Evolutionary conservation across 2,888 invertebrate species (phyloP).

Genomic region (Ochropleura plecta): DNA sequence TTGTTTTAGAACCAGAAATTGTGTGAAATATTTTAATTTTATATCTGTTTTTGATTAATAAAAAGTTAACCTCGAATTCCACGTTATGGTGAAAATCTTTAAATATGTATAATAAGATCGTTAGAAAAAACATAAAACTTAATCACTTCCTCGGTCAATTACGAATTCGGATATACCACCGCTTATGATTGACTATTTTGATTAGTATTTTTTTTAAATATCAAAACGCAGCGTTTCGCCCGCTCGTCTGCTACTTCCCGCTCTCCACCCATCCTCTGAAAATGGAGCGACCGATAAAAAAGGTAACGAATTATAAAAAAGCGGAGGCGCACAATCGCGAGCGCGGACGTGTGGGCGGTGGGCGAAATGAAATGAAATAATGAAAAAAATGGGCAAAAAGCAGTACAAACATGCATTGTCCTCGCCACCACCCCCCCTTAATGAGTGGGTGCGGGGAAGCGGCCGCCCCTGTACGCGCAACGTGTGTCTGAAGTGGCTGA

Average conservation of each 20-base stretch:
- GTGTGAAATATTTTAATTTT: constrained; percentile 66
- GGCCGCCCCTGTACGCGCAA: constrained; percentile 73
- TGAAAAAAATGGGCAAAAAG: constrained; percentile 91
- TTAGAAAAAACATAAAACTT: constrained; percentile 41
- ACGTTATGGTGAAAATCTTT: constrained; percentile 54
- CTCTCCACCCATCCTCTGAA: constrained; percentile 88
- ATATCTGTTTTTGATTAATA: constrained; percentile 46
- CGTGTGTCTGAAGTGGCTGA: constrained; percentile 86
- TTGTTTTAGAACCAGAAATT: constrained; percentile 63
- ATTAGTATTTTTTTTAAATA: constrained; percentile 13
- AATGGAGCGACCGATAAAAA: constrained; percentile 91
- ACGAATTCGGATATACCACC: constrained; percentile 25
- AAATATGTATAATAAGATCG: constrained; percentile 47
- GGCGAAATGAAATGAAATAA: constrained; percentile 91
- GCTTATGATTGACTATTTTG: background rate
- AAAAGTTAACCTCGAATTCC: constrained; percentile 55
- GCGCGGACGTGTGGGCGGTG: constrained; percentile 89
- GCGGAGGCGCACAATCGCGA: constrained; percentile 89
- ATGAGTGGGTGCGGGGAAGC: constrained; percentile 82
- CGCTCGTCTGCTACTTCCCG: constrained; percentile 74
- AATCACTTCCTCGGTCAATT: constrained; percentile 45
- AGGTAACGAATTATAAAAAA: constrained; percentile 91
- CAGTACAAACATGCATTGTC: constrained; percentile 91
- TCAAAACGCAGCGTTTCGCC: constrained; percentile 65
- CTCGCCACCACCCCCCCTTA: constrained; percentile 84